Base-by-base conservation (phyloP, 2,797 vertebrate genomes). In the Spea hammondii region DNA sequence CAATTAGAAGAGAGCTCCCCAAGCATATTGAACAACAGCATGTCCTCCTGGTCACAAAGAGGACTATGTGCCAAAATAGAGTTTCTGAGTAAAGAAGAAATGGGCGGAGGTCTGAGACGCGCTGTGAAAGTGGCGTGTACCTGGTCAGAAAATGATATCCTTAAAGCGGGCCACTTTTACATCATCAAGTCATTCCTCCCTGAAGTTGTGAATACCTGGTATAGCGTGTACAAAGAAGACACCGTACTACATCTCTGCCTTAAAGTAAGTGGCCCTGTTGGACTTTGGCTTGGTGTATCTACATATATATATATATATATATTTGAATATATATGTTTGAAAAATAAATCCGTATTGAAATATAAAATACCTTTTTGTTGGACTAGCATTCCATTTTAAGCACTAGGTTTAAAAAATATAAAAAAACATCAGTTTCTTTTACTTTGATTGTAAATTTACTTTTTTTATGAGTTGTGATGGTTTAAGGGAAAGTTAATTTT, bases 161-260 rank as follows among this genome's bases (percentile, higher is more conserved):
- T 99, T 67, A 99, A 97, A 83, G 95, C 96, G 4, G 98, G 95
- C 12, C 97, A 99, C 80, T 91, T 98, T 80, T 99, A 99, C 72
- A 99, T 99, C 83, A 96, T 99, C 87, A 99, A 99, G 82, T 99
- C 97, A 82, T 99, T 99, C 85, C 95, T 98, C 82, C 97, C 98
- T 11, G 96, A 96, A 84, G 98, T 99, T 86, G 90, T 99, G 79
- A 94, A 98, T 82, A 98, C 96, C 62, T 99, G 98, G 98, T 95
- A 95, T 85, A 96, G 93, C 85, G 94, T 99, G 87, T 99, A 99
- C 90, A 97, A 94, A 86, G 97, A 99, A 81, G 97, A 99, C 80
- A 99, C 98, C 0, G 97, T 99, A 84, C 92, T 99, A 81, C 97
- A 98, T 85, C 95, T 99, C 86, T 99, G 97, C 90, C 95, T 99